These are phyloP conservation scores for Tetrao urogallus DNA, from an alignment of 2,113 vertebrate species.

Conservation along the genomic window DNA sequence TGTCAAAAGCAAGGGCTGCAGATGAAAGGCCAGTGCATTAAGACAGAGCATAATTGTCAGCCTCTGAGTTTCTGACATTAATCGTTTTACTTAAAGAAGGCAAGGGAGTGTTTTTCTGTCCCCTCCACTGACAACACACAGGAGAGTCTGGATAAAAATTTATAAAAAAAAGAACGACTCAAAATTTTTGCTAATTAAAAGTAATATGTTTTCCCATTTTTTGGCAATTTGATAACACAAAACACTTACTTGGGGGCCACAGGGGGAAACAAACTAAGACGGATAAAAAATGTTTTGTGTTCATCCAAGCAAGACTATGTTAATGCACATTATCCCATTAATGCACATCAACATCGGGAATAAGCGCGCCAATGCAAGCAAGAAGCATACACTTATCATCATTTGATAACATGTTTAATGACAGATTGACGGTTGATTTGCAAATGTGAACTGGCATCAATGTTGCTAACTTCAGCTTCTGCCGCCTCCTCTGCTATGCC, in stretches of 20 bases:
- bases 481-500: constrained; percentile 86
- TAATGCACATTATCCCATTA: constrained; percentile 96
- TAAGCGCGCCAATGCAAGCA: constrained; percentile 86
- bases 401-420: constrained; percentile 99
- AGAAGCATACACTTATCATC: constrained; percentile 92
- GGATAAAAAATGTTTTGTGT: constrained; percentile 94
- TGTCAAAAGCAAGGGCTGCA: constrained; percentile 74
- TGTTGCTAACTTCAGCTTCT: constrained; percentile 89
- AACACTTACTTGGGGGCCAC: constrained; percentile 86
- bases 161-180: constrained; percentile 22
- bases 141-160: constrained; percentile 25
- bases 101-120: constrained; percentile 17
- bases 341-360: constrained; percentile 90
- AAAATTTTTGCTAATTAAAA: constrained; percentile 84
- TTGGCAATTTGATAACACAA: constrained; percentile 87
- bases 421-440: constrained; percentile 97
- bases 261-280: constrained; percentile 88
- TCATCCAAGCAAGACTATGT: constrained; percentile 92
- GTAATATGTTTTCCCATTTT: constrained; percentile 80
- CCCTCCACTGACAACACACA: constrained; percentile 35
- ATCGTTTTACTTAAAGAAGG: constrained; percentile 76
- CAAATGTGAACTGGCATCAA: constrained; percentile 92
- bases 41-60: constrained; percentile 79
- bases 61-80: constrained; percentile 78
- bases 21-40: constrained; percentile 81